Evolutionary conservation across 2,888 invertebrate species (phyloP).

Genomic region (Oscheius sp.): DNA sequence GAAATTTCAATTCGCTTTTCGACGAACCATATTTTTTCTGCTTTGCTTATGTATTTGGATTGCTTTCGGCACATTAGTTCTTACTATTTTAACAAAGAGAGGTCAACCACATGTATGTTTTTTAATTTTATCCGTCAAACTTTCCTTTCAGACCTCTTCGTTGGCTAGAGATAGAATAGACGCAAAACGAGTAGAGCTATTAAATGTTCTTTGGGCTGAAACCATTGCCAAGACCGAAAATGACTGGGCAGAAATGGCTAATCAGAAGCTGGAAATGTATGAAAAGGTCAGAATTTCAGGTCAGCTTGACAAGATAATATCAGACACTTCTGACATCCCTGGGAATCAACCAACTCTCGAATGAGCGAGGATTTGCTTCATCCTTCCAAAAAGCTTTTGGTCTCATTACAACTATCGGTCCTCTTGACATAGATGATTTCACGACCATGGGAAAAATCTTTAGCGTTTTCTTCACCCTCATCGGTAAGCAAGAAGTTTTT

Average conservation of each 20-base stretch:
- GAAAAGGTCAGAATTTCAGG: conserved; percentile 51
- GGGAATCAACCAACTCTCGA: conserved; percentile 39
- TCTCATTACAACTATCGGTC: conserved; percentile 46
- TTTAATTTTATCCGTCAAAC: not conserved
- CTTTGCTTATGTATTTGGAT: conserved; percentile 61
- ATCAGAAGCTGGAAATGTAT: conserved; percentile 69
- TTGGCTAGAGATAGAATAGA: conserved; percentile 48
- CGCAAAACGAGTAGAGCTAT: conserved; percentile 65
- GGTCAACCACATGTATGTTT: conserved; percentile 16
- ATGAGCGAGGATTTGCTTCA: conserved; percentile 53
- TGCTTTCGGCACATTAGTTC: conserved; percentile 59
- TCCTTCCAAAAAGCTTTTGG: conserved; percentile 63
- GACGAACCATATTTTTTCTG: conserved; percentile 64
- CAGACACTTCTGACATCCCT: conserved; percentile 47
- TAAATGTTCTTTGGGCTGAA: conserved; percentile 71
- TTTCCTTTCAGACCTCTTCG: conserved; percentile 14
- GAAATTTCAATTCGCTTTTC: conserved; percentile 66
- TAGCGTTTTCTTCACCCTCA: conserved; percentile 61
- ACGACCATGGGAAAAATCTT: conserved; percentile 62
- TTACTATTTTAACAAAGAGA: conserved; percentile 44
- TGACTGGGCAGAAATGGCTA: conserved; percentile 69
- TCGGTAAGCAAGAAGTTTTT: conserved; percentile 43
- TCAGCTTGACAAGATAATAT: conserved; percentile 14
- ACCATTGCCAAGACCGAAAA: conserved; percentile 67
- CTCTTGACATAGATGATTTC: conserved; percentile 64